A percentile compares a stretch with the other conserved stretches of the same genome.
Conservation (phyloP, 1,140 invertebrate species). For the Pseudomyrmex pallidus region DNA sequence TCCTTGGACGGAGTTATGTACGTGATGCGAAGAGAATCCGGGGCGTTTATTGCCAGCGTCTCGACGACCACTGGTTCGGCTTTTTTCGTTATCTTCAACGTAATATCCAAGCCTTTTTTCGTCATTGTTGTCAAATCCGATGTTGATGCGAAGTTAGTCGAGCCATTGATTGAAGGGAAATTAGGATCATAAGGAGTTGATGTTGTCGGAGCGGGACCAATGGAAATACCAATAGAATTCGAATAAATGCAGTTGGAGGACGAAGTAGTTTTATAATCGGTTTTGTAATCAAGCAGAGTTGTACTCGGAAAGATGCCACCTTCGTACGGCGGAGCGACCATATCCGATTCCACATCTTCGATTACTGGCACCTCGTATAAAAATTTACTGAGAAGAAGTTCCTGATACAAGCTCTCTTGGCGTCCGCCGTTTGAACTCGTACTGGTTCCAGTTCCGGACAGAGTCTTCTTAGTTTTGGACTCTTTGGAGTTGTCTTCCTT, state of each 20-base stretch:
- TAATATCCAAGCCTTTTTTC: constrained; percentile 78
- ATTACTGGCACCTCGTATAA: constrained; percentile 83
- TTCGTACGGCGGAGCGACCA: constrained; percentile 78
- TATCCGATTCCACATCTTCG: constrained; percentile 82
- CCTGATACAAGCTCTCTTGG: constrained; percentile 82
- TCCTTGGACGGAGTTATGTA: constrained; percentile 88
- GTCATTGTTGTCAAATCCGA: constrained; percentile 78
- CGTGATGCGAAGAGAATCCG: constrained; percentile 84
- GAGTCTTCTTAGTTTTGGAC: constrained; percentile 81
- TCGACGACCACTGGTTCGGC: constrained; percentile 83
- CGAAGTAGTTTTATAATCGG: constrained; percentile 69
- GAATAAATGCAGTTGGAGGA: constrained; percentile 81
- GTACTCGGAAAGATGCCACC: constrained; percentile 77
- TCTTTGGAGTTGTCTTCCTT: constrained; percentile 80
- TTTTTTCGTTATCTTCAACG: constrained; percentile 72
- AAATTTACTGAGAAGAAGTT: constrained; percentile 83
- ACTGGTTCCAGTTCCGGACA: constrained; percentile 84
- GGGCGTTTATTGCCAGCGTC: constrained; percentile 79
- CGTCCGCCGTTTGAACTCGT: constrained; percentile 82
- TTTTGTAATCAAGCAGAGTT: constrained; percentile 47
- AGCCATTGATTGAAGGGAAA: constrained; percentile 80
- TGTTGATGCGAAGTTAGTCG: constrained; percentile 82
- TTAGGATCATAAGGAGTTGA: constrained; percentile 79
- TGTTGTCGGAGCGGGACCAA: constrained; percentile 69
- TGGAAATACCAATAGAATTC: constrained; percentile 74